phyloP scores from a whole-genome alignment of 53 echinoderm and acorn worm genomes.

The Paracentrotus lividus region DNA sequence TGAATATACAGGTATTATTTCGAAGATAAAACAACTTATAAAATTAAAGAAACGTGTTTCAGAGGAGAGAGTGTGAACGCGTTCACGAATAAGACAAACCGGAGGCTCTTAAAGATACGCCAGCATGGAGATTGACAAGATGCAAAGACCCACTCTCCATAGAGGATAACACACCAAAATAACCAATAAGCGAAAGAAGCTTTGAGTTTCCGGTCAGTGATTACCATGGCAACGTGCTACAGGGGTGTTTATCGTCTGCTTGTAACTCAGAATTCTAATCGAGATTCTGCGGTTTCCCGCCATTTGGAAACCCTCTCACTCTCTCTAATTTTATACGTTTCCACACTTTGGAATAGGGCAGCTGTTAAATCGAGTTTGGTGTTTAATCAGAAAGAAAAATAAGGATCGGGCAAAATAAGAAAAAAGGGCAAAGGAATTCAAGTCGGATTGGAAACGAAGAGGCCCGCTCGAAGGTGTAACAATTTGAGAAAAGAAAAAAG shows the following conservation, averaged over 20 bases:
- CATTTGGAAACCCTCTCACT: neutral
- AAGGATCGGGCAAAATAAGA: constrained; percentile 39
- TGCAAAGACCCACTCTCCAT: constrained; percentile 13
- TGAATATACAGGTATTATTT: too few relatives aligned
- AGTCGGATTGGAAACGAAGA: constrained; percentile 9
- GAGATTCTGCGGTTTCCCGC: constrained; percentile 7
- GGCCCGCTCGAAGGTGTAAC: constrained; percentile 43
- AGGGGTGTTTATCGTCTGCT: constrained; percentile 60
- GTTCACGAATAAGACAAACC: constrained; percentile 11
- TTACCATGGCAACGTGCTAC: constrained; percentile 55
- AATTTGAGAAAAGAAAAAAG: neutral
- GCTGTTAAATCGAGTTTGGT: constrained; percentile 70
- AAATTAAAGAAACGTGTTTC: too few relatives aligned
- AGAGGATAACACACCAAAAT: constrained; percentile 29
- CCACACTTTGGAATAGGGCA: constrained; percentile 41
- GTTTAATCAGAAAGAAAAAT: constrained; percentile 70
- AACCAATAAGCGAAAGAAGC: constrained; percentile 56
- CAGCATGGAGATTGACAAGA: constrained; percentile 35
- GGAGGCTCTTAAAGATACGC: constrained; percentile 46
- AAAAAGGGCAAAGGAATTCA: constrained; percentile 40
- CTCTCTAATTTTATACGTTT: constrained; percentile 5
- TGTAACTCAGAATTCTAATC: constrained; percentile 26
- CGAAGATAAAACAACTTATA: too few relatives aligned
- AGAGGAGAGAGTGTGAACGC: too few relatives aligned
- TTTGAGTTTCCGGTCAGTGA: constrained; percentile 69